Evolutionary conservation across 2,888 invertebrate genomes (phyloP).

Genomic region (Sacculina carcini): DNA sequence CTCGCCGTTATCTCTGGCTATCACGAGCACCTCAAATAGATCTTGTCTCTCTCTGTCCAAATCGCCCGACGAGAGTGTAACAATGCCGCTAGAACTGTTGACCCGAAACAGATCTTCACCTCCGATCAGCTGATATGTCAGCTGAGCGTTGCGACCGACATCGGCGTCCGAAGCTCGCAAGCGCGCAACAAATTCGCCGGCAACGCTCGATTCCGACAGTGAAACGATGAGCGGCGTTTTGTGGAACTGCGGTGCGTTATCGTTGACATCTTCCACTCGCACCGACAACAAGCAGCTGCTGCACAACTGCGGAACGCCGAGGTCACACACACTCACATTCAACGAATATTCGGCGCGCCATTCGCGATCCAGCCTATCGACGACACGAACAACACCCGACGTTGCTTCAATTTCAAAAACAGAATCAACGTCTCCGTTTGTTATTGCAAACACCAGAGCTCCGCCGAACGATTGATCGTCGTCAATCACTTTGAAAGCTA

Average conservation of each 20-base stretch:
- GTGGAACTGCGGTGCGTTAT: slow-evolving; percentile 66
- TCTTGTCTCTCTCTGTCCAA: slow-evolving; percentile 65
- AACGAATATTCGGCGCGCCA: slow-evolving; percentile 51
- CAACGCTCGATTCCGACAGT: slow-evolving; percentile 56
- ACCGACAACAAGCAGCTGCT: slow-evolving; percentile 49
- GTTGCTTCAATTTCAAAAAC: slow-evolving; percentile 64
- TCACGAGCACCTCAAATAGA: slow-evolving; percentile 49
- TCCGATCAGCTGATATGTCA: slow-evolving; percentile 43
- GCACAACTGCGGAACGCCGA: slow-evolving; percentile 53
- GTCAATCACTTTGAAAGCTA: slow-evolving; percentile 12
- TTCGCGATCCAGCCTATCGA: slow-evolving; percentile 68
- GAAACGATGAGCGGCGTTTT: slow-evolving; percentile 52
- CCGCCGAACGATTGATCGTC: slow-evolving; percentile 70
- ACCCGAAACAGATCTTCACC: slow-evolving; percentile 48
- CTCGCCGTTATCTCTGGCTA: slow-evolving; percentile 43
- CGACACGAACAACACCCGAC: slow-evolving; percentile 56
- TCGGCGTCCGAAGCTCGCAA: slow-evolving; percentile 63
- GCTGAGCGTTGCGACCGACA: slow-evolving; percentile 45
- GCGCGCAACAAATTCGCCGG: slow-evolving; percentile 58
- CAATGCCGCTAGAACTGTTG: slow-evolving; percentile 43
- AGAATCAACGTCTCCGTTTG: slow-evolving; percentile 52
- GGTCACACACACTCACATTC: slow-evolving; percentile 61
- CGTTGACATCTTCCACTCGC: slow-evolving; percentile 65
- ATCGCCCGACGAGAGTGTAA: slow-evolving; percentile 42
- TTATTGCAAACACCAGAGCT: slow-evolving; percentile 60